Base-by-base conservation (phyloP, 2,113 vertebrate species). In the Pyxicephalus adspersus region DNA sequence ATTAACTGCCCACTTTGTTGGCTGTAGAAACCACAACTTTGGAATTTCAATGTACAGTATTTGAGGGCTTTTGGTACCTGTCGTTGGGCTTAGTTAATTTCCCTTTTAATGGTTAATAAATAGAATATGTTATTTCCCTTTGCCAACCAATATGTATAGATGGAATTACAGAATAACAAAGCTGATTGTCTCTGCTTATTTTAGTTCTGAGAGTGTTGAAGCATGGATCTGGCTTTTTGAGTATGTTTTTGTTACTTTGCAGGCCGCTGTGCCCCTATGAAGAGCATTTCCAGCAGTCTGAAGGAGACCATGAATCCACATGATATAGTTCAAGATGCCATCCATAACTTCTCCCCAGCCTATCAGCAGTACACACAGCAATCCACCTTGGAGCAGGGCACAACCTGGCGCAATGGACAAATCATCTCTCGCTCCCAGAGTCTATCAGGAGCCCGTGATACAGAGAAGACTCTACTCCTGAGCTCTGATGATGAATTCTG, bases 341-440 rank as follows among this genome's bases (percentile, higher is more conserved):
- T 98, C 90, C 96, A 98, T 77, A 98, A 98, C 90, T 98, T 98
- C 92, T 98, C 96, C 0, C 96, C 96, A 0, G 96, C 96, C 68
- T 98, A 98, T 91, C 96, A 98, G 92, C 96, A 98, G 93, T 98
- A 98, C 89, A 98, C 96, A 0, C 96, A 98, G 85, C 96, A 98
- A 92, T 95, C 96, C 2, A 98, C 96, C 0, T 90, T 97, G 88
- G 96, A 98, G 89, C 93, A 90, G 0, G 91, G 91, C 17, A 91
- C 91, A 0, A 64, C 89, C 52, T 91, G 93, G 92, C 94, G 93
- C 2, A 83, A 89, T 0, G 85, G 92, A 45, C 87, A 96, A 0
- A 0, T 94, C 0, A 92, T 95, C 23, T 94, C 96, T 0, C 95
- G 95, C 68, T 95, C 95, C 83, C 96, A 96, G 88, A 96, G 95